Evolutionary conservation across 2,888 invertebrate species (phyloP).

Genomic region (Pantelozetes paolii): DNA sequence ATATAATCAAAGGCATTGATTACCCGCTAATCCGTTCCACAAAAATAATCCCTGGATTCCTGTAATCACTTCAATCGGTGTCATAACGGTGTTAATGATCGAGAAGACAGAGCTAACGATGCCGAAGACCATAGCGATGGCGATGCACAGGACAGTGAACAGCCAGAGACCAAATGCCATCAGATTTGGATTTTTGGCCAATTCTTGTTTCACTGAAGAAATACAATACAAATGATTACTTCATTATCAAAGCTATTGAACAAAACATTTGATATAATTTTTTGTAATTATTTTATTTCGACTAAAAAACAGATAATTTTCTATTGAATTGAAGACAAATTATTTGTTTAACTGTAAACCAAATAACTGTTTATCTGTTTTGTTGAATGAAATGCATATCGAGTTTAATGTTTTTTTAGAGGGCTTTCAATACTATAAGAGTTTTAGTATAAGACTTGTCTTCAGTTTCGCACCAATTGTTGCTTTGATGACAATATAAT

Average conservation of each 20-base stretch:
- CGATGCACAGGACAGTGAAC: slow-evolving; percentile 66
- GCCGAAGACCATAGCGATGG: slow-evolving; percentile 64
- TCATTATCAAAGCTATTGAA: too few relatives aligned
- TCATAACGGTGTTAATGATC: slow-evolving; percentile 72
- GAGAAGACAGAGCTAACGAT: slow-evolving; percentile 67
- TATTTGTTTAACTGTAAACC: neutral
- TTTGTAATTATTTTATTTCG: neutral
- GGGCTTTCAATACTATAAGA: too few relatives aligned
- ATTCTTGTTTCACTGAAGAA: slow-evolving; percentile 61
- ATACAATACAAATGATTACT: neutral
- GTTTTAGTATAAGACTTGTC: neutral
- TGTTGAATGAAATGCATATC: slow-evolving; percentile 24
- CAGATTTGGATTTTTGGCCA: slow-evolving; percentile 62
- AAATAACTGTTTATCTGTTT: neutral
- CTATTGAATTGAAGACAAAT: neutral
- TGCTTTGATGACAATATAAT: slow-evolving; percentile 18
- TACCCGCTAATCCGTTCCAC: slow-evolving; percentile 73
- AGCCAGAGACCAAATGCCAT: slow-evolving; percentile 71
- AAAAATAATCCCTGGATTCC: slow-evolving; percentile 67
- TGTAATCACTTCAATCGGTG: slow-evolving; percentile 64
- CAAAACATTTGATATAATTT: neutral
- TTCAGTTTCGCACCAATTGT: slow-evolving; percentile 33
- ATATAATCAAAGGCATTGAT: slow-evolving; percentile 50
- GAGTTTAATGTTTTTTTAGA: too few relatives aligned
- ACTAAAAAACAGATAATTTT: neutral